Evolutionary conservation across 1,140 invertebrate species (phyloP).

Genomic region (Drosophila albomicans): DNA sequence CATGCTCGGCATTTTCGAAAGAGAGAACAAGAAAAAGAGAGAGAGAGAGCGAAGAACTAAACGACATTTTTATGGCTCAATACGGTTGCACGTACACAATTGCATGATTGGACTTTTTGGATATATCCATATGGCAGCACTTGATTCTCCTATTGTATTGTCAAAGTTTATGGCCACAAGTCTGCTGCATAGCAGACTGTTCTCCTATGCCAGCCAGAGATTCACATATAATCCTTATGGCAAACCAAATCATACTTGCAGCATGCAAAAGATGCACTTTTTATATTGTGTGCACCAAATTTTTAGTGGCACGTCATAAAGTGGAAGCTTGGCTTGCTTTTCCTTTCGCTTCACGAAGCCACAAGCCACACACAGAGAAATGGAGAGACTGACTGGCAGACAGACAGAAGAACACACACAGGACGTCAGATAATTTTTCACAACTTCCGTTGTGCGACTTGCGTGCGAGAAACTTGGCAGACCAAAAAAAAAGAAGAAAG

Average conservation of each 20-base stretch:
- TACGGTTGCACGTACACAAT: conserved; percentile 19
- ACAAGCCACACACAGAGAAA: conserved; percentile 12
- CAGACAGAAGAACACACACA: background rate
- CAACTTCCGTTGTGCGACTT: conserved; percentile 48
- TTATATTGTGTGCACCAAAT: background rate
- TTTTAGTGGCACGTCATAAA: conserved; percentile 19
- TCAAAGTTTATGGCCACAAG: background rate
- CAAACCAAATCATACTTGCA: conserved; percentile 8
- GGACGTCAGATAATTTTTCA: conserved; percentile 62
- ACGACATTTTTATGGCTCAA: conserved; percentile 44
- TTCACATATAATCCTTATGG: background rate
- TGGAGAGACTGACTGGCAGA: background rate
- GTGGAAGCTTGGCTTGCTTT: conserved; percentile 9
- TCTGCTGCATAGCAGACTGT: background rate
- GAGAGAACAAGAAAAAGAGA: background rate
- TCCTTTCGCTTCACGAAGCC: background rate
- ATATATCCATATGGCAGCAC: background rate
- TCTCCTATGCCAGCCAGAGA: background rate
- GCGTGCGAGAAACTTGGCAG: conserved; percentile 65
- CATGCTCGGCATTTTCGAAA: background rate
- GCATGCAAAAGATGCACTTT: background rate
- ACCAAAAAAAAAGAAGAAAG: conserved; percentile 23
- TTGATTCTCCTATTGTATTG: conserved; percentile 16
- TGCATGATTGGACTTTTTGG: conserved; percentile 11
- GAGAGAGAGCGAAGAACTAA: conserved; percentile 5